Conservation (phyloP, 2,888 invertebrate genomes). For the Drosophila testacea region DNA sequence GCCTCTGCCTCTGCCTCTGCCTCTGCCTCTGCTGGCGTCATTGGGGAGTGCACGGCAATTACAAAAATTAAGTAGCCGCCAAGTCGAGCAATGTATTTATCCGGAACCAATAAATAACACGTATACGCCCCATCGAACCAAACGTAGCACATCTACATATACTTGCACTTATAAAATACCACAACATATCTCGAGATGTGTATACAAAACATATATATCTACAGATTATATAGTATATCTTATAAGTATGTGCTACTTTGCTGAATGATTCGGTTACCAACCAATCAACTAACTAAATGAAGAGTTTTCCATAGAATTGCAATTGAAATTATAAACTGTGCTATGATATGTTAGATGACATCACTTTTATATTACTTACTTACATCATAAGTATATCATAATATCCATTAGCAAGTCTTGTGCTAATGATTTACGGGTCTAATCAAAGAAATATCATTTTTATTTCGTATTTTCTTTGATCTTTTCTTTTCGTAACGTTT, state of each 20-base stretch:
- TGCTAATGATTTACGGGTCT: conserved; percentile 18
- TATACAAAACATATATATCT: conserved; percentile 11
- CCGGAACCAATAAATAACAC: conserved; percentile 68
- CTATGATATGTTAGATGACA: conserved; percentile 8
- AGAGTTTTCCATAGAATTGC: not conserved
- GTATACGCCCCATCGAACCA: conserved; percentile 50
- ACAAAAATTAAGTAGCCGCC: conserved; percentile 64
- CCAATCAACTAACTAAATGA: conserved; percentile 13
- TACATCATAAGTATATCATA: conserved; percentile 12
- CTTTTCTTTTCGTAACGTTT: conserved; percentile 12
- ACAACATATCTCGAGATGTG: conserved; percentile 3
- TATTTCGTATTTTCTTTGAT: conserved; percentile 13
- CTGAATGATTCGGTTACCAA: conserved; percentile 14
- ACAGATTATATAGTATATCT: not conserved
- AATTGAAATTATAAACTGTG: not conserved
- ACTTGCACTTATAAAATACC: conserved; percentile 23
- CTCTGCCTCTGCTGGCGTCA: conserved; percentile 28
- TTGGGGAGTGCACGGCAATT: conserved; percentile 52
- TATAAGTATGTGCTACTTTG: conserved; percentile 23
- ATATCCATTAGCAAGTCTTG: conserved; percentile 17
- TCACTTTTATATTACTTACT: not conserved
- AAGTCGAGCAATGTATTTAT: conserved; percentile 60
- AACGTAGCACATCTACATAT: conserved; percentile 8
- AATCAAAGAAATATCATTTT: conserved; percentile 18
- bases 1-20: not conserved